Conservation (phyloP, 2,113 vertebrate genomes). For the Coracopsis vasa region DNA sequence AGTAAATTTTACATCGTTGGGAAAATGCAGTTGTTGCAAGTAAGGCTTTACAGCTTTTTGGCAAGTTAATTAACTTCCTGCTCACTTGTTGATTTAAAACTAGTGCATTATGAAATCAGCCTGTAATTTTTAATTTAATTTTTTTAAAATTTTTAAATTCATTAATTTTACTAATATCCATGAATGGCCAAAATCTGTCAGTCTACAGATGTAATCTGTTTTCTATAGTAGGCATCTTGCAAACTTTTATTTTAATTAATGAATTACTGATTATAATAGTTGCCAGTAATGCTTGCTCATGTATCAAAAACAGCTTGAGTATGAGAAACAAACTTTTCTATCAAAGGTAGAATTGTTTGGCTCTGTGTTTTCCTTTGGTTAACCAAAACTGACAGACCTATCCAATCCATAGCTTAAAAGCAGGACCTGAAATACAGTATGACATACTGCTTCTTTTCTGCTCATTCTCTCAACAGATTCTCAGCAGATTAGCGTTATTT, state of each 20-base stretch:
- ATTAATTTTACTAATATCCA: background rate
- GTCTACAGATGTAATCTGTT: background rate
- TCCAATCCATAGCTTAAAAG: background rate
- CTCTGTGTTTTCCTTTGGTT: background rate
- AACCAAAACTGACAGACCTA: background rate
- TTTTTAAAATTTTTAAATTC: no score
- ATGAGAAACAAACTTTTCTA: background rate
- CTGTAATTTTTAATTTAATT: background rate
- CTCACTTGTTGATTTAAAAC: background rate
- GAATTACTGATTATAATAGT: background rate
- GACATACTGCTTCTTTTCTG: background rate
- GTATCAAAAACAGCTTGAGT: background rate
- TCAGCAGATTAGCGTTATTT: background rate
- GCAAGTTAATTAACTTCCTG: background rate
- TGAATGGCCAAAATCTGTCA: background rate
- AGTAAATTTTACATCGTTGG: background rate
- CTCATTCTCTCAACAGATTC: background rate
- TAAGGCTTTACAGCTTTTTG: background rate
- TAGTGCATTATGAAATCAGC: background rate
- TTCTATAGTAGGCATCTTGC: background rate
- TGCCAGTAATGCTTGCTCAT: background rate
- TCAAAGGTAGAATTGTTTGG: background rate
- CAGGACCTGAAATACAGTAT: background rate
- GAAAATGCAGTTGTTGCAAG: background rate
- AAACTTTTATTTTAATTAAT: background rate